Base-by-base conservation (phyloP, 2,113 vertebrate species). In the Stegostoma tigrinum region DNA sequence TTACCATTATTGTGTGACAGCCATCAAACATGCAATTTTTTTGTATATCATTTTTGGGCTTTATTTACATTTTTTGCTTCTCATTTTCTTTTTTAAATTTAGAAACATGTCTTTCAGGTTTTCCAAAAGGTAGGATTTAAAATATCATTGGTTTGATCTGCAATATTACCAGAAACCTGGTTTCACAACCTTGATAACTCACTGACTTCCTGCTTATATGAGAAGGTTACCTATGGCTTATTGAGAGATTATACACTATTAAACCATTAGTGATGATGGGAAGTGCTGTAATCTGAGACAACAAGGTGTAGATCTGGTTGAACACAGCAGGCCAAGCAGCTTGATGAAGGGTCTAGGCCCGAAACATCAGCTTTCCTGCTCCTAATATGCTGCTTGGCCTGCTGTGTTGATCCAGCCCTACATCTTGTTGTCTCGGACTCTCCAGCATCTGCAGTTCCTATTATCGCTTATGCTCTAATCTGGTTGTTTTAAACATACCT, bases 81-180 rank as follows among this genome's bases (percentile, higher is more conserved):
- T 70, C 68, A 61, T 75, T 96, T 97, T 96, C 97, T 96, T 97
- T 97, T 98, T 99, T 98, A 98, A 98, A 99, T 98, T 97, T 99
- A 99, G 99, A 99, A 99, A 99, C 98, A 99, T 99, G 99, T 99
- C 99, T 98, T 99, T 99, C 99, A 99, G 99, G 98, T 99, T 99
- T 99, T 98, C 99, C 98, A 99, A 99, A 99, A 99, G 99, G 99
- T 99, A 99, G 99, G 99, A 98, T 97, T 98, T 98, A 96, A 97
- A 98, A 98, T 75, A 45, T 95, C 27, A 95, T 97, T 97, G 97
- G 97, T 97, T 98, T 97, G 96, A 96, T 95, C 97, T 97, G 97
- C 98, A 97, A 98, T 98, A 98, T 98, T 98, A 97, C 96, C 95
- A 96, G 97, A 96, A 96, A 97, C 97, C 97, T 98, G 97, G 97